These are phyloP conservation scores for Aegypius monachus DNA, from an alignment of 2,113 vertebrate species.

Conservation along the genomic window DNA sequence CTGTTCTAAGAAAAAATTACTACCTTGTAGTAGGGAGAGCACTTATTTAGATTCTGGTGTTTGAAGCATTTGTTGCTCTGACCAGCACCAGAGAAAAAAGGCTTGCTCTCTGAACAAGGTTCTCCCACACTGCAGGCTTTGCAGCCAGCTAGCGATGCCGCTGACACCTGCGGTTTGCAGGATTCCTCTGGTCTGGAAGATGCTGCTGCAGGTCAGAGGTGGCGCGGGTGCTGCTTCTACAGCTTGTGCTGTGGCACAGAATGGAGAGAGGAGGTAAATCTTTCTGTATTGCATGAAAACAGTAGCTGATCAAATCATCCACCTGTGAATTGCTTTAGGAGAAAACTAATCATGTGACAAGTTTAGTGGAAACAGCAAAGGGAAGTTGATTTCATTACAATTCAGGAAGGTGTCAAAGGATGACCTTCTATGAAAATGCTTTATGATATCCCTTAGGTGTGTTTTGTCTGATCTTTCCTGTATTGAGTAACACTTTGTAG, in stretches of 20 bases:
- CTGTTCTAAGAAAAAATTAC: neutral
- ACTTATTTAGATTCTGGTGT: neutral
- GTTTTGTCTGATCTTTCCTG: slow-evolving; percentile 17
- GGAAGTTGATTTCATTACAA: neutral
- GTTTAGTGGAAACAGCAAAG: neutral
- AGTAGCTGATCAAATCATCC: neutral
- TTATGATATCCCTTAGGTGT: neutral
- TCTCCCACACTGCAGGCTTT: neutral
- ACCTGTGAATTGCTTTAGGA: neutral
- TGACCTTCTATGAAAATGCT: neutral
- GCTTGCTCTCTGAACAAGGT: neutral
- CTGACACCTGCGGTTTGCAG: neutral
- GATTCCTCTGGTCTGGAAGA: neutral
- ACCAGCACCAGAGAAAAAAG: neutral
- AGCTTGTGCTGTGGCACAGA: neutral
- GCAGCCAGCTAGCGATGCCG: neutral
- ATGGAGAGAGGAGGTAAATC: neutral
- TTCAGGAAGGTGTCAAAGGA: neutral
- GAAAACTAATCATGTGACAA: neutral
- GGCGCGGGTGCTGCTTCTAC: neutral
- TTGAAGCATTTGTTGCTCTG: neutral
- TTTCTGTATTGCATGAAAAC: neutral
- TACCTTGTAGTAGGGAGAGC: neutral
- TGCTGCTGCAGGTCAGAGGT: neutral
- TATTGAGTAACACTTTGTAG: neutral